A percentile compares a stretch with the other conserved stretches of the same genome.
Evolutionary conservation across 2,797 vertebrate species (phyloP).

Genomic region (Spheniscus humboldti): DNA sequence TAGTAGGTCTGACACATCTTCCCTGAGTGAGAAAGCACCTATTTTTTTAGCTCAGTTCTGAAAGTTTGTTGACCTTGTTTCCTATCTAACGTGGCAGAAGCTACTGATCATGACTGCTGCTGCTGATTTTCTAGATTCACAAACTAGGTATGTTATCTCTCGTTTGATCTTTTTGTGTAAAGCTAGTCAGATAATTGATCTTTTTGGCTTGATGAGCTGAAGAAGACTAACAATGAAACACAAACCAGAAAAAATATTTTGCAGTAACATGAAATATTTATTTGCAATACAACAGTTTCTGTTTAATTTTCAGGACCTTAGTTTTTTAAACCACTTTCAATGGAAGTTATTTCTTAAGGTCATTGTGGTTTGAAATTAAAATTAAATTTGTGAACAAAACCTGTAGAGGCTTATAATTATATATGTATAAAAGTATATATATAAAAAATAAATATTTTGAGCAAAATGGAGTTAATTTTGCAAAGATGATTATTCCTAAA

Average conservation of each 20-base stretch:
- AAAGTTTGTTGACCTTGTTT: conserved; percentile 31
- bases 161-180: conserved; percentile 6
- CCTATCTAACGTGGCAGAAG: background rate
- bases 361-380: background rate
- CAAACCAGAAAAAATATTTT: background rate
- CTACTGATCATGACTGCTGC: background rate
- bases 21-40: background rate
- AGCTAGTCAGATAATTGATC: conserved; percentile 29
- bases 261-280: background rate
- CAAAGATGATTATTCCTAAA: background rate
- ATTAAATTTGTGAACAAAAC: background rate
- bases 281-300: background rate
- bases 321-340: background rate
- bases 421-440: background rate
- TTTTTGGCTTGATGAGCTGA: background rate
- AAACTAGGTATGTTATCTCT: background rate
- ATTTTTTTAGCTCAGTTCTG: background rate
- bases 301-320: background rate
- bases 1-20: background rate
- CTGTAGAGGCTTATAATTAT: background rate
- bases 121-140: background rate
- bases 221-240: background rate
- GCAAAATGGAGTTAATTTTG: background rate
- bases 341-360: background rate
- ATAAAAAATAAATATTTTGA: background rate